These are phyloP conservation scores for Cacatua alba DNA, from an alignment of 2,113 vertebrate genomes.

Conservation along the genomic window DNA sequence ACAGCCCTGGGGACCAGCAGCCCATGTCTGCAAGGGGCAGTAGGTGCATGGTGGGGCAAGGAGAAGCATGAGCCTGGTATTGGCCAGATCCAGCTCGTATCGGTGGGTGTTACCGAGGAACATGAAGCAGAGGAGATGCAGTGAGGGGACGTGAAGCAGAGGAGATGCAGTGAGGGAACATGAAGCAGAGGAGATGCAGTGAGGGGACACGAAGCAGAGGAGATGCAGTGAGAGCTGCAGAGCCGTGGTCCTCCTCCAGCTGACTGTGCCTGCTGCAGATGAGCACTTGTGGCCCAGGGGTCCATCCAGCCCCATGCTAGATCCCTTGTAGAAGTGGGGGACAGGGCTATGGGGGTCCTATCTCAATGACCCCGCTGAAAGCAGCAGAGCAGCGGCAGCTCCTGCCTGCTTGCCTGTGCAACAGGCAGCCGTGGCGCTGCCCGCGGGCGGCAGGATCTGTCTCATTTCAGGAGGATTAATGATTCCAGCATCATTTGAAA, in stretches of 20 bases:
- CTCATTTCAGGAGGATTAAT: slow-evolving; percentile 66
- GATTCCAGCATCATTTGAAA: slow-evolving; percentile 9
- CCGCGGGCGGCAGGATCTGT: slow-evolving; percentile 14
- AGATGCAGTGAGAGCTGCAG: no score
- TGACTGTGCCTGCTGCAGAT: no score
- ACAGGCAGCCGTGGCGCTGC: not conserved
- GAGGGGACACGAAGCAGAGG: no score
- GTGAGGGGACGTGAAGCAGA: no score
- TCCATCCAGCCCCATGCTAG: accelerated
- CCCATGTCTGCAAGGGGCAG: accelerated
- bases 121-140: no score
- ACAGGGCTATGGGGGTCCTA: not conserved
- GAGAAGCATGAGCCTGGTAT: not conserved
- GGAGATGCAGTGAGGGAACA: no score
- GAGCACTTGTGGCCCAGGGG: no score
- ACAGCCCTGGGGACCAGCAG: no score
- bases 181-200: no score
- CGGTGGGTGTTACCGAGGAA: no score
- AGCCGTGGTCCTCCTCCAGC: no score
- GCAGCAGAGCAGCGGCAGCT: not conserved
- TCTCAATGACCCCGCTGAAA: accelerated
- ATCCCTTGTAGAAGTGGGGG: not conserved
- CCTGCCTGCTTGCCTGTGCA: not conserved
- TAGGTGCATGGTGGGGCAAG: accelerated
- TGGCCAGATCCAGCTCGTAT: not conserved